Percentiles rank a stretch among this genome's conserved stretches.
Evolutionary conservation across 2,797 vertebrate genomes (phyloP).

Genomic region (Ispidina picta): DNA sequence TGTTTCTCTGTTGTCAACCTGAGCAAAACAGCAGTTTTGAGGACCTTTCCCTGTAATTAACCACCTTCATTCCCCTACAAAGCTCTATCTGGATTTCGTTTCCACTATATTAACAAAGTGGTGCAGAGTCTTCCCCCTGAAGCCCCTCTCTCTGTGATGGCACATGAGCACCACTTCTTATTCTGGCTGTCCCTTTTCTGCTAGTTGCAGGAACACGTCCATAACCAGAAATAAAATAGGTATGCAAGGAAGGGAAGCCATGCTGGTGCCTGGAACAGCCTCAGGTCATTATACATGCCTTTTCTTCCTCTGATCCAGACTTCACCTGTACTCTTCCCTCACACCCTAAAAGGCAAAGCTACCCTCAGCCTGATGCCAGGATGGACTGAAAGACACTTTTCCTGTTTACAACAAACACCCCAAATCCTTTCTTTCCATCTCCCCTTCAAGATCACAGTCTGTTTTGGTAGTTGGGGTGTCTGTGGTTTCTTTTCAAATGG

Average conservation of each 20-base stretch:
- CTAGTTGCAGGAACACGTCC: fast-evolving
- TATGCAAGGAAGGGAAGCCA: not conserved
- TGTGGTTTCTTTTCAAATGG: not conserved
- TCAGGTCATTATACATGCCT: not conserved
- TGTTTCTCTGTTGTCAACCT: not conserved
- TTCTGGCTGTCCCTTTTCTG: not conserved
- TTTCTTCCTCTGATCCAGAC: not conserved
- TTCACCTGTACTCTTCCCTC: not conserved
- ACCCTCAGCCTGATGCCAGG: not conserved
- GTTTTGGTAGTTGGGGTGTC: not conserved
- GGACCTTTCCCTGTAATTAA: not conserved
- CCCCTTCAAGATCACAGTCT: not conserved
- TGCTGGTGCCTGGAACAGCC: not conserved
- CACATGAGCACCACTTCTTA: not conserved
- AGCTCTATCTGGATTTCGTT: not conserved
- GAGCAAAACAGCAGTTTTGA: not conserved
- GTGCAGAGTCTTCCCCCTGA: not conserved
- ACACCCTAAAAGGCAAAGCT: not conserved
- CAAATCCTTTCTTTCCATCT: not conserved
- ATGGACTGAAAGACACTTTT: not conserved
- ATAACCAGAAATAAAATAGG: fast-evolving
- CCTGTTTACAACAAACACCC: not conserved
- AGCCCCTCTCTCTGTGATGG: not conserved
- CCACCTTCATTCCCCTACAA: not conserved
- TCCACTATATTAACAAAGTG: not conserved